Base-by-base conservation (phyloP, 2,113 vertebrate genomes). In the Amblyopsis rosae region DNA sequence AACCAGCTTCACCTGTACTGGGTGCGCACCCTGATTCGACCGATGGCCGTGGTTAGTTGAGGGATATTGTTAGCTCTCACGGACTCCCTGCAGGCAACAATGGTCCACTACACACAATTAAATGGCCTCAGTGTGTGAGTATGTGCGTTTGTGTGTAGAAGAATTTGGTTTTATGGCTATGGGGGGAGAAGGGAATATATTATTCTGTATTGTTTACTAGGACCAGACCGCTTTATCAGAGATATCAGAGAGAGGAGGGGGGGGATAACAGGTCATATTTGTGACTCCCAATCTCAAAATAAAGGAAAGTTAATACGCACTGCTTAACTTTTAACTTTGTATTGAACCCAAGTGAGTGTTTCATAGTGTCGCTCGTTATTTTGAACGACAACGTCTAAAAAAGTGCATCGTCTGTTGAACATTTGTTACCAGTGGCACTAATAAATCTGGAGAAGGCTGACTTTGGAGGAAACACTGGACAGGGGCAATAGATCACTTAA, bases 21-120 rank as follows among this genome's bases (percentile, higher is more conserved):
- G 79, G 65, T 79, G 62, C 55, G 67, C 57, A 26, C 26, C 69
- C 49, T 17, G 35, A 41, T 41, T 65, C 59, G 62, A 77, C 65
- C 71, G 26, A 65, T 73, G 77, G 73, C 79, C n/a, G 54, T 5
- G 56, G 62, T 66, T 56, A 12, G 76, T 63, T 67, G 80, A 87
- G 80, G 77, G 83, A 41, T 80, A 80, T 89, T 81, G 90, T 89
- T 89, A 90, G 77, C 75, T 85, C 45, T 5, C 47, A 57, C 11
- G 41, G 70, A 75, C 62, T 77, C 62, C 66, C 63, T 61, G 64
- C 58, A 74, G 80, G 75, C 88, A 66, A 79, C 72, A 64, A 73
- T 56, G 76, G 58, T 77, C 74, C 70, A 72, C 65, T 72, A 77
- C 70, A 81, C 63, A 77, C 77, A 75, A 78, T 79, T 86, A 82